A percentile compares a stretch with the other conserved stretches of the same genome.
Evolutionary conservation across 1,140 invertebrate species (phyloP).

Genomic region (Aphis gossypii): DNA sequence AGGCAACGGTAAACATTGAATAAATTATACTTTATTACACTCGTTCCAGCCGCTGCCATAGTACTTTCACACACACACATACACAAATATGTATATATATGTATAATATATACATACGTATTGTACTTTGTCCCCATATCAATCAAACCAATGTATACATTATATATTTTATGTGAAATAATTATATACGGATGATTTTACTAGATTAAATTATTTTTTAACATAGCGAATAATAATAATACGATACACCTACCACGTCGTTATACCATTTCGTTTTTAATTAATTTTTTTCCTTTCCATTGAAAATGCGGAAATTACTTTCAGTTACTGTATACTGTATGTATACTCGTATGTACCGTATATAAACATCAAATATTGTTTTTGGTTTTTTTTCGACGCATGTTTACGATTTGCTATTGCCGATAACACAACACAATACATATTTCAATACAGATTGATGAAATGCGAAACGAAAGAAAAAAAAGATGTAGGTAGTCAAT

Average conservation of each 20-base stretch:
- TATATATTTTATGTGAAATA: neutral
- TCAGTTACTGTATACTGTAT: neutral
- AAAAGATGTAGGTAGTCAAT: neutral
- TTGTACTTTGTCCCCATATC: neutral
- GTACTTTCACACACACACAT: no score
- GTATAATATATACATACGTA: neutral
- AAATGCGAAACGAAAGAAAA: neutral
- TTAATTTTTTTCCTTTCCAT: neutral
- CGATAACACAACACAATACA: no score
- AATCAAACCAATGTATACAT: neutral
- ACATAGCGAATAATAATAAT: neutral
- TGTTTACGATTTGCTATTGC: no score
- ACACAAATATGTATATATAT: no score
- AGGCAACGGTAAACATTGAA: neutral
- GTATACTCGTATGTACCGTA: neutral
- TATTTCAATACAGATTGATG: neutral
- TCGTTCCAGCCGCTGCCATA: neutral
- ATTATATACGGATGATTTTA: neutral
- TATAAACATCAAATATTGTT: no score
- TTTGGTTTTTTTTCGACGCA: no score
- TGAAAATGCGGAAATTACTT: neutral
- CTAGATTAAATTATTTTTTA: constrained; percentile 4
- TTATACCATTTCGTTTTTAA: neutral
- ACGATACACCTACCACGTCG: neutral
- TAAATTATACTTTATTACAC: neutral